Base-by-base conservation (phyloP, 2,888 invertebrate genomes). In the Dynastes tityus region DNA sequence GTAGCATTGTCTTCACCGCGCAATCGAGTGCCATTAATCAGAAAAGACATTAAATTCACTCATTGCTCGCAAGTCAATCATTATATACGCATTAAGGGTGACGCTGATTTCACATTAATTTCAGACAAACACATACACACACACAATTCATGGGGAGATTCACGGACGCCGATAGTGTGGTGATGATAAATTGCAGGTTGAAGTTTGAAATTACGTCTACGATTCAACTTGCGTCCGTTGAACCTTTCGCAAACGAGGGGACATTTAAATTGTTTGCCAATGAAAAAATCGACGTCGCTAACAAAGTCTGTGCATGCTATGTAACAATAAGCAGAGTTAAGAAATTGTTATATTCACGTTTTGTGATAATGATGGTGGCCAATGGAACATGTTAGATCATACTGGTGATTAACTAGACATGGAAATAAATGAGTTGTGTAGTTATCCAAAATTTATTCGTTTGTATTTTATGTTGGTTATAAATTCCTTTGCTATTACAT, bases 81-180 rank as follows among this genome's bases (percentile, higher is more conserved):
- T 58, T 58, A 58, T 58, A 58, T 58, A 58, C 55, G 55, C 55
- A 58, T 58, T 58, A 58, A 9, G 55, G 22, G 22, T 9, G 55
- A 58, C 55, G 55, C 22, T 9, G 55, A 27, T 22, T 58, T 58
- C 55, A 58, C 55, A 58, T 58, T 27, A 58, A 58, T 58, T 58
- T 58, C 32, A 37, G 32, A 2, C 32, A 32, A 2, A 32, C 55
- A 55, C 55, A 22, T 16, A 58, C 55, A 58, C 55, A 58, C 55
- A 22, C 8, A 27, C 55, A 9, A 58, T 58, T 9, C 22, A 22
- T 58, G 22, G 55, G 22, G 27, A 58, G 22, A 58, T 58, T n/a
- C 22, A 8, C 8, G 11, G 45, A 11, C 2, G 45, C 1, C 9
- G 55, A 22, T 58, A 58, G 8, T 6, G 55, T 16, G 22, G 4